phyloP scores from a whole-genome alignment of 2,113 vertebrate genomes.

The Hippopotamus amphibius region DNA sequence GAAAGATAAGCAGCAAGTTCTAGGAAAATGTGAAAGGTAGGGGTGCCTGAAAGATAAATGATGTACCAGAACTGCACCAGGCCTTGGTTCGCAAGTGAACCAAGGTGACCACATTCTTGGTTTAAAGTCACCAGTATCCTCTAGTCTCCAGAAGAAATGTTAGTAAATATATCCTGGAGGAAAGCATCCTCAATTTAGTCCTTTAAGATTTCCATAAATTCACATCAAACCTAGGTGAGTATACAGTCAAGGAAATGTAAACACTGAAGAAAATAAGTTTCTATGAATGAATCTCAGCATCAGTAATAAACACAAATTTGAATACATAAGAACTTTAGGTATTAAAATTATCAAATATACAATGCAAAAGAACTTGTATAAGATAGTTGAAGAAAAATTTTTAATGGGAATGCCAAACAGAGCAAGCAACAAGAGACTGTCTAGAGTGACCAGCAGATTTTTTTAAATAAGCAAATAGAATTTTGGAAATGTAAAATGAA shows the following conservation, averaged over 20 bases:
- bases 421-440: neutral
- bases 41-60: neutral
- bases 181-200: neutral
- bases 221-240: neutral
- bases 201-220: neutral
- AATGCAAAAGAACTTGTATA: neutral
- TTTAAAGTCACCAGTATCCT: neutral
- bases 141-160: neutral
- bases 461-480: neutral
- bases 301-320: neutral
- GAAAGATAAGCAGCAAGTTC: neutral
- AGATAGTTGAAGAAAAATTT: neutral
- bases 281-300: neutral
- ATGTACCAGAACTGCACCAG: neutral
- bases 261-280: neutral
- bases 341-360: neutral
- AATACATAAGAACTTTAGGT: neutral
- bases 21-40: neutral
- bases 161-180: neutral
- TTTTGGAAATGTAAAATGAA: neutral
- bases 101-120: neutral
- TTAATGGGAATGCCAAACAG: neutral
- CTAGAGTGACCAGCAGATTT: neutral
- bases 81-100: neutral
- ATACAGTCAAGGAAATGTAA: neutral